Evolutionary conservation across 1,140 invertebrate genomes (phyloP).

Genomic region (Scaptomyza pallida): DNA sequence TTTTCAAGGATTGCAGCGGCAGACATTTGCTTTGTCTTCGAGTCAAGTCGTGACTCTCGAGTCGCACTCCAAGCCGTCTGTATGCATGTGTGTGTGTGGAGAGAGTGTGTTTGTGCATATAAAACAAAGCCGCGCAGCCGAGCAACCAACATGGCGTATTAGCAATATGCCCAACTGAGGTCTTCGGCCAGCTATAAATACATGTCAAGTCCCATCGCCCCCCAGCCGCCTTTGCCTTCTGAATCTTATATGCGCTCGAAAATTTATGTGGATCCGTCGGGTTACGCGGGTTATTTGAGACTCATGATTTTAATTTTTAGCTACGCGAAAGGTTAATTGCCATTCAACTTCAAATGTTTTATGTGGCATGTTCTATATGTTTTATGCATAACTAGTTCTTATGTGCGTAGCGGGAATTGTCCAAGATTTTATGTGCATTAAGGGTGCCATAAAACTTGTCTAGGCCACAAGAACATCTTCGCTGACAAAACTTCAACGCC

Average conservation of each 20-base stretch:
- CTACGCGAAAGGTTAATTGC: conserved; percentile 70
- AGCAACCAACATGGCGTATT: conserved; percentile 70
- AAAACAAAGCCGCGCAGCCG: conserved; percentile 61
- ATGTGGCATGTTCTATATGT: conserved; percentile 18
- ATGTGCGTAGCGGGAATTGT: conserved; percentile 65
- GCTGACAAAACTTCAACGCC: conserved; percentile 10
- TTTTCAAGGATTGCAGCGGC: conserved; percentile 16
- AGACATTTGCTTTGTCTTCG: conserved; percentile 41
- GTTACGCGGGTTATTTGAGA: conserved; percentile 65
- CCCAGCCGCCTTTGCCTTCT: neutral
- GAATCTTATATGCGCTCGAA: conserved; percentile 1
- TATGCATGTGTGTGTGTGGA: conserved; percentile 13
- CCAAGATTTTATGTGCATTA: conserved; percentile 69
- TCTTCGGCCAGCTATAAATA: conserved; percentile 75
- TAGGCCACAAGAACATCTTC: conserved; percentile 30
- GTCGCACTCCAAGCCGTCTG: conserved; percentile 29
- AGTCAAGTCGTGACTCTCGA: conserved; percentile 54
- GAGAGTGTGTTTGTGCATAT: conserved; percentile 36
- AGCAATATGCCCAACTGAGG: conserved; percentile 67
- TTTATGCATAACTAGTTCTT: conserved; percentile 59
- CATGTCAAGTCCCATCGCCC: conserved; percentile 61
- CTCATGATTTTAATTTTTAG: conserved; percentile 74
- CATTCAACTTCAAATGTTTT: conserved; percentile 78
- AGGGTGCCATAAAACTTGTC: conserved; percentile 66
- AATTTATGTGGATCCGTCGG: conserved; percentile 62